These are phyloP conservation scores for Diplazon laetatorius DNA, from an alignment of 2,888 invertebrate species.

Conservation along the genomic window DNA sequence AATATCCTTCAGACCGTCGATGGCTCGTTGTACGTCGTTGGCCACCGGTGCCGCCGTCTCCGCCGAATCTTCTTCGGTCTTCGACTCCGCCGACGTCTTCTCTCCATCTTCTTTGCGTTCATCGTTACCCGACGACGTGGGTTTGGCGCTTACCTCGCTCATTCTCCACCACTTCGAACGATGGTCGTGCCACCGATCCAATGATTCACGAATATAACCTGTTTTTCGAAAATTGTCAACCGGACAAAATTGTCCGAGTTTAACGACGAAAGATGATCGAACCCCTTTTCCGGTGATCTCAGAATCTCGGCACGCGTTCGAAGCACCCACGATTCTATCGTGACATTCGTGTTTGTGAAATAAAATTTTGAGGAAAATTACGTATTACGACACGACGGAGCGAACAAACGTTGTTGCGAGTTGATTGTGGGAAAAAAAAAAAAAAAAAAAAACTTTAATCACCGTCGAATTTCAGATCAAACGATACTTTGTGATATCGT, in stretches of 20 bases:
- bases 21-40: slow-evolving; percentile 75
- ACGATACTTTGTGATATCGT: background rate
- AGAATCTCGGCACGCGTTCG: too few relatives aligned
- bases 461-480: background rate
- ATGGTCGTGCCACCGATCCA: too few relatives aligned
- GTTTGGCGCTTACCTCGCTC: slow-evolving; percentile 60
- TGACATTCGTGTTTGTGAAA: too few relatives aligned
- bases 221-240: too few relatives aligned
- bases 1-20: slow-evolving; percentile 76
- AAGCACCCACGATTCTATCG: too few relatives aligned
- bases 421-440: too few relatives aligned
- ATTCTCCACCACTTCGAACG: too few relatives aligned
- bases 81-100: background rate
- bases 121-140: slow-evolving; percentile 6
- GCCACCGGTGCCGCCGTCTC: slow-evolving; percentile 61
- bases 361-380: too few relatives aligned
- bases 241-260: too few relatives aligned
- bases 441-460: slow-evolving; percentile 9
- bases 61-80: background rate
- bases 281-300: too few relatives aligned
- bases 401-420: background rate
- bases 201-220: too few relatives aligned
- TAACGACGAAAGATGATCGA: too few relatives aligned
- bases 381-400: background rate
- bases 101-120: background rate